Conservation (phyloP, 2,888 invertebrate genomes). For the Cheilosia vernalis region DNA sequence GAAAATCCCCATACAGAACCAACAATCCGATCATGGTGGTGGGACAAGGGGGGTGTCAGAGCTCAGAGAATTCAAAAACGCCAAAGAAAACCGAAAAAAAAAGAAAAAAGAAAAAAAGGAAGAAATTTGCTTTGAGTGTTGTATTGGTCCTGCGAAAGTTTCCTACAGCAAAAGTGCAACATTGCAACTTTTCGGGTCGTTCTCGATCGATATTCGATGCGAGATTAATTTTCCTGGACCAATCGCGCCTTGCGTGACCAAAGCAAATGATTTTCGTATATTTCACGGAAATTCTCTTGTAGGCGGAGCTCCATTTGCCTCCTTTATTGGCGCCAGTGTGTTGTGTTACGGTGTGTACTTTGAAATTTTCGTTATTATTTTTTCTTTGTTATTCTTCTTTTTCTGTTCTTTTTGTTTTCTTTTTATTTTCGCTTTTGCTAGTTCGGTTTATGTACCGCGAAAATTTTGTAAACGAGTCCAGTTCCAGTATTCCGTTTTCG, state of each 20-base stretch:
- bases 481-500: conserved; percentile 12
- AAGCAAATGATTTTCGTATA: conserved; percentile 76
- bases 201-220: conserved; percentile 74
- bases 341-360: conserved; percentile 61
- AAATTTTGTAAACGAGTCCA: conserved; percentile 55
- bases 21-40: conserved; percentile 15
- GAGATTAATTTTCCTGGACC: conserved; percentile 77
- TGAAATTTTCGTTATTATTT: conserved; percentile 67
- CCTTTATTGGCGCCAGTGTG: conserved; percentile 44
- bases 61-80: conserved; percentile 8
- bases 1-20: conserved; percentile 12
- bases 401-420: conserved; percentile 6
- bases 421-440: conserved; percentile 28
- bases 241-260: conserved; percentile 77
- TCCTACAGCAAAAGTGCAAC: conserved; percentile 64
- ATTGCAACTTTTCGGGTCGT: conserved; percentile 73
- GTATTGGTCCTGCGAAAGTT: conserved; percentile 45
- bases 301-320: conserved; percentile 69
- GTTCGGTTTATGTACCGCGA: conserved; percentile 63
- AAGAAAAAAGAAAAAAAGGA: conserved; percentile 9
- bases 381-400: conserved; percentile 48
- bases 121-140: conserved; percentile 26
- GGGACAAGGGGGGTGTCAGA: neutral
- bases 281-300: conserved; percentile 70
- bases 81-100: conserved; percentile 6